Percentiles rank a stretch among this genome's conserved stretches.
These are phyloP conservation scores for Leptinotarsa undecemlineata DNA, from an alignment of 1,140 invertebrate species.

Conservation along the genomic window DNA sequence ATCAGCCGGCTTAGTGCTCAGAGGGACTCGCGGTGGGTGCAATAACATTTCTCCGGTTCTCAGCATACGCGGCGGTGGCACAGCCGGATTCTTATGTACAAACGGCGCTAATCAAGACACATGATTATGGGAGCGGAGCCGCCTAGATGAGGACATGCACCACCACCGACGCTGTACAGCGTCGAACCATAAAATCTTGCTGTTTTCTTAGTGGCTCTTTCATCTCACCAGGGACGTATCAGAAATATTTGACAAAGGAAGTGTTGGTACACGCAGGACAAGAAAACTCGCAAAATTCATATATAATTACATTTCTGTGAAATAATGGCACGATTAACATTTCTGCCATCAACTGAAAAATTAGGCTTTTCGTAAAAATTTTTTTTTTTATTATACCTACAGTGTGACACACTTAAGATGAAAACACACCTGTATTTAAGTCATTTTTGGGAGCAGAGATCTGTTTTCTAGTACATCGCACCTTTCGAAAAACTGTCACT, in stretches of 20 bases:
- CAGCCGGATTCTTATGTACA: conserved; percentile 54
- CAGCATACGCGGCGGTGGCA: conserved; percentile 32
- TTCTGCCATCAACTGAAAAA: no score
- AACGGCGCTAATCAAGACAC: conserved; percentile 57
- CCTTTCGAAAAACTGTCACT: no score
- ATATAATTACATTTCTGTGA: no score
- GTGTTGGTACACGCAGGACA: no score
- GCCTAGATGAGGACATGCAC: conserved; percentile 47
- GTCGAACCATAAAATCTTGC: conserved; percentile 47
- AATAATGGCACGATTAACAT: no score
- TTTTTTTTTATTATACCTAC: no score
- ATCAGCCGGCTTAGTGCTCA: conserved; percentile 26
- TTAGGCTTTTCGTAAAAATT: no score
- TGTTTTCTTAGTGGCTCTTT: conserved; percentile 30
- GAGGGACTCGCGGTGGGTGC: conserved; percentile 15
- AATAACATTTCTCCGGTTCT: conserved; percentile 38
- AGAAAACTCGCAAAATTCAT: no score
- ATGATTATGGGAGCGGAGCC: conserved; percentile 52
- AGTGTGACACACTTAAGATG: no score
- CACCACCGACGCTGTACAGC: conserved; percentile 39
- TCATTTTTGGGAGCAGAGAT: no score
- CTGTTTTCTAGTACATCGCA: no score
- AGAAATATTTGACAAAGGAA: not conserved
- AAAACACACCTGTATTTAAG: no score
- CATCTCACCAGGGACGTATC: not conserved